A percentile compares a stretch with the other conserved stretches of the same genome.
Evolutionary conservation across 2,888 invertebrate genomes (phyloP).

Genomic region (Drosophila koepferae): DNA sequence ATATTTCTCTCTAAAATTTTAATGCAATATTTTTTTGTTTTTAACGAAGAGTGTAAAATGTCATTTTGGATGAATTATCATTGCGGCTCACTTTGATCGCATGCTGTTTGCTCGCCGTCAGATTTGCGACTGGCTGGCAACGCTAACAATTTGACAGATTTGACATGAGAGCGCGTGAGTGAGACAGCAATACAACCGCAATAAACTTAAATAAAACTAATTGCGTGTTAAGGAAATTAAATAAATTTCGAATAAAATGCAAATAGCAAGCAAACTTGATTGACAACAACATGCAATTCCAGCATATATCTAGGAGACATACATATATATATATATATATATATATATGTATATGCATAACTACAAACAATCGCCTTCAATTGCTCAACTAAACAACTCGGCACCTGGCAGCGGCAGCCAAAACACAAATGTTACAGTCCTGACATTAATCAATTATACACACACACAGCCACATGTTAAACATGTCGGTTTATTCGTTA

Average conservation of each 20-base stretch:
- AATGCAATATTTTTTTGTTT: background rate
- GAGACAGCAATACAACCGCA: conserved; percentile 71
- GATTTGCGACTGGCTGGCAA: conserved; percentile 59
- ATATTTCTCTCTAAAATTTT: conserved; percentile 2
- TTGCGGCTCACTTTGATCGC: conserved; percentile 55
- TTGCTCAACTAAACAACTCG: conserved; percentile 74
- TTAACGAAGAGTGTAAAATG: background rate
- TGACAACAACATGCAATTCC: conserved; percentile 76
- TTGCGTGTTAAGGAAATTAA: conserved; percentile 78
- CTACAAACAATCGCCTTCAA: conserved; percentile 28
- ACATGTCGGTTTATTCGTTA: conserved; percentile 26
- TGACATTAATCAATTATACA: conserved; percentile 71
- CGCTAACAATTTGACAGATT: conserved; percentile 70
- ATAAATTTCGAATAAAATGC: conserved; percentile 76
- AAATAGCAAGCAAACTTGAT: conserved; percentile 79
- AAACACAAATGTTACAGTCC: conserved; percentile 68
- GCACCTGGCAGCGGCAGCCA: conserved; percentile 60
- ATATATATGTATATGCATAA: background rate
- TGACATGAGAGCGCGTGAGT: conserved; percentile 30
- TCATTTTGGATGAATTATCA: background rate
- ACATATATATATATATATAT: conserved; percentile 25
- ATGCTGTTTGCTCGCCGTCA: conserved; percentile 52
- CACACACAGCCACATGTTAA: conserved; percentile 27
- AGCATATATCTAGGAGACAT: conserved; percentile 29
- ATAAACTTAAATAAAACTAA: conserved; percentile 81